Evolutionary conservation across 2,797 vertebrate genomes (phyloP), one percentile per base, ranked within the genome.

Genomic region (Eulemur mongoz): DNA sequence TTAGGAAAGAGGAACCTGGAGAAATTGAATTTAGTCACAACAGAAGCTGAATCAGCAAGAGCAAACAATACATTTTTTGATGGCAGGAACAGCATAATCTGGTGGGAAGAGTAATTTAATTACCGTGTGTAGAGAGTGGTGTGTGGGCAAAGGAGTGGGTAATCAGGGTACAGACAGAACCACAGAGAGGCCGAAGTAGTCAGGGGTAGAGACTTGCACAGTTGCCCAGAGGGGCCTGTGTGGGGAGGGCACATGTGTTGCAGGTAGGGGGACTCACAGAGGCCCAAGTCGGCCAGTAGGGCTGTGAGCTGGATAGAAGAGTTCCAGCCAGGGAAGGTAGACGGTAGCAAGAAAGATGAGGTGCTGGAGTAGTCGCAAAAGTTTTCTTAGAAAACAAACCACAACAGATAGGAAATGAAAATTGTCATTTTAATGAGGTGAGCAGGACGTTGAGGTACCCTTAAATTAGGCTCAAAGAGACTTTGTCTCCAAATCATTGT

Each of bases 201-300:
- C 8, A 32, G 35, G 7, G 14, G 4, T 0, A 45, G n/a, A 43
- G 30, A 40, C 14, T 20, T 72, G 7, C 4, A 18, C 13, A 72
- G 22, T 17, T 45, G 2, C 11, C 17, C 2, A 7, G n/a, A 17
- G 4, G 5, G 23, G 14, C 7, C 1, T 11, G 1, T 4, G 0
- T 30, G 25, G 12, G 0, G 35, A 22, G 5, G 1, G n/a, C 13
- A 32, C 50, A 30, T 23, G 5, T 35, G 3, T 50, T 15, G 12
- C 0, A 2, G 61, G 43, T 30, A 4, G 18, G 4, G 8, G 10
- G 4, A 5, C 13, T 48, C 14, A 27, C 13, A 0, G 7, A 48
- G 38, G 5, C 50, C 20, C 6, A 38, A 63, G 20, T 27, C 17
- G 72, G 38, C 1, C 7, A 2, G 3, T 35, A 5, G 15, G 7